These are phyloP conservation scores for Anastrepha obliqua DNA, from an alignment of 1,140 invertebrate species.

Conservation along the genomic window DNA sequence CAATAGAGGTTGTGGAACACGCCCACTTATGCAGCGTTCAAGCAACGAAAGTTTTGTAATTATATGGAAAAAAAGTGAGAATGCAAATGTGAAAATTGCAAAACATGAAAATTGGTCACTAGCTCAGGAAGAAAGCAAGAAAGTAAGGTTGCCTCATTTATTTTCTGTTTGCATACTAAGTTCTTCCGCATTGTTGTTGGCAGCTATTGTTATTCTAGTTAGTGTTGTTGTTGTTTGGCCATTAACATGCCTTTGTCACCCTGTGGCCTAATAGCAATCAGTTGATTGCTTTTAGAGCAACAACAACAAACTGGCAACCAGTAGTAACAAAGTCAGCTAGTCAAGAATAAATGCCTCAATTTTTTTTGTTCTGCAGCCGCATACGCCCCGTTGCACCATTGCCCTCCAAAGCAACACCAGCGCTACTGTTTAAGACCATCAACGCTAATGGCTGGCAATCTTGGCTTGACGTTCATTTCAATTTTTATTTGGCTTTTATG, in stretches of 20 bases:
- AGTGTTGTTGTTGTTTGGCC: conserved; percentile 44
- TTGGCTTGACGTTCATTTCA: conserved; percentile 44
- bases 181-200: neutral
- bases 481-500: conserved; percentile 49
- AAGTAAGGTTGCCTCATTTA: neutral
- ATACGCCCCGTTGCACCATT: neutral
- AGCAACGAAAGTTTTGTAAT: neutral
- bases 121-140: neutral
- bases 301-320: conserved; percentile 6
- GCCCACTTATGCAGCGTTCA: conserved; percentile 9
- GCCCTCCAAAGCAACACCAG: neutral
- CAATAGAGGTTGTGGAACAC: neutral
- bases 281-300: conserved; percentile 51
- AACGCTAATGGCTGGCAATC: conserved; percentile 45
- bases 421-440: conserved; percentile 27
- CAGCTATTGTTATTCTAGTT: neutral
- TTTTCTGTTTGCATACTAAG: neutral
- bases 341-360: neutral
- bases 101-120: neutral
- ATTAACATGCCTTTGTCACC: conserved; percentile 52
- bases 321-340: neutral
- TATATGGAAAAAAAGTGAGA: neutral
- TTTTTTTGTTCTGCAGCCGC: neutral
- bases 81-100: conserved; percentile 40
- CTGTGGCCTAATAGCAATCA: conserved; percentile 57